Evolutionary conservation across 1,140 invertebrate species (phyloP).

Genomic region (Condylostylus longicornis): DNA sequence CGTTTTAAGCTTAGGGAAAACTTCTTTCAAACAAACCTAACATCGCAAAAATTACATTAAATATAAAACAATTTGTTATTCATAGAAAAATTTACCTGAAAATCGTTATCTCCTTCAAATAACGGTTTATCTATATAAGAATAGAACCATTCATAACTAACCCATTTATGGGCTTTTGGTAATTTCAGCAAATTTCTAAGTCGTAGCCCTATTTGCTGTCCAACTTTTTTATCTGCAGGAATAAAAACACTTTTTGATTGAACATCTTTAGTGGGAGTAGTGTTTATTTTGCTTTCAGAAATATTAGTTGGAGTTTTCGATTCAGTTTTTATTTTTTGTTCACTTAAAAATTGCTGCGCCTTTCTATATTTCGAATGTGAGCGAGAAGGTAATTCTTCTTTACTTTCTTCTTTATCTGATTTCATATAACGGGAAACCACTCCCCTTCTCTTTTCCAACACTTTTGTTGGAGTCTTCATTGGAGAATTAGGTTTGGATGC

Average conservation of each 20-base stretch:
- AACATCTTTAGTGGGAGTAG: too few species aligned
- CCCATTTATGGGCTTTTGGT: constrained; percentile 98
- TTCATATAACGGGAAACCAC: constrained; percentile 28
- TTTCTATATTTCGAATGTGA: constrained; percentile 5
- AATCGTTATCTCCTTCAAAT: constrained; percentile 94
- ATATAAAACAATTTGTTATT: too few species aligned
- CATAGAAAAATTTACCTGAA: too few species aligned
- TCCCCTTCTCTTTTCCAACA: constrained; percentile 35
- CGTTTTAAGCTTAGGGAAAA: constrained; percentile 83
- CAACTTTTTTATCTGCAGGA: constrained; percentile 36
- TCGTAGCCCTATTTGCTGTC: constrained; percentile 77
- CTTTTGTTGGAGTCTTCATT: constrained; percentile 32
- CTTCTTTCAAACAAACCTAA: constrained; percentile 85
- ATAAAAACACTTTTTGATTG: constrained; percentile 14
- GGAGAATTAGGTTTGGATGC: constrained; percentile 33
- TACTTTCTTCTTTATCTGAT: constrained; percentile 24
- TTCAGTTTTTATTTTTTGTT: constrained; percentile 6
- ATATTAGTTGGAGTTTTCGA: constrained; percentile 2
- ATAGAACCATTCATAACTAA: constrained; percentile 98
- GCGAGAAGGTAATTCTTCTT: constrained; percentile 18
- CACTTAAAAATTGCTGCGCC: not conserved
- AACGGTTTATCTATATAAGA: constrained; percentile 92
- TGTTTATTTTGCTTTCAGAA: too few species aligned
- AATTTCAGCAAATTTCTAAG: constrained; percentile 92
- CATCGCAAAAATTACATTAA: too few species aligned